Evolutionary conservation across 2,888 invertebrate genomes (phyloP).

Genomic region (Volucella bombylans): DNA sequence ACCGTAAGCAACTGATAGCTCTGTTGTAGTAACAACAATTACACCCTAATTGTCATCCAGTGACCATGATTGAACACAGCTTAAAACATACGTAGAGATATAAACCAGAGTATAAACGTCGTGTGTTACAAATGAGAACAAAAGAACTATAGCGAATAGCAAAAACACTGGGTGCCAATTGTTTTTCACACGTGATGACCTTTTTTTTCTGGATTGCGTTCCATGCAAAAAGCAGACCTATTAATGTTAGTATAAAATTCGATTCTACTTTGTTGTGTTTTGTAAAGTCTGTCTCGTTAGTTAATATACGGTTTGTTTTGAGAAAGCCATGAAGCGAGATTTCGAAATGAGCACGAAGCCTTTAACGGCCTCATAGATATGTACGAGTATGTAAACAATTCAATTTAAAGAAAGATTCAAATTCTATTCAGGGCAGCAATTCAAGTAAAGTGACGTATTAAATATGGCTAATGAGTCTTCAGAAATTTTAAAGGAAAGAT

Average conservation of each 20-base stretch:
- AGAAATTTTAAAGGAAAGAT: no score
- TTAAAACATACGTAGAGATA: no score
- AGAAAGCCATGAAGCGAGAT: slow-evolving; percentile 46
- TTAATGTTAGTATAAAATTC: slow-evolving; percentile 42
- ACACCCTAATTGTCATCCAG: no score
- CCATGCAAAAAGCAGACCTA: slow-evolving; percentile 36
- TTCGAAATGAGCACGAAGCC: slow-evolving; percentile 43
- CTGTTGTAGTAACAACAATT: no score
- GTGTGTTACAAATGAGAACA: neutral
- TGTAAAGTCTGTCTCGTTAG: neutral
- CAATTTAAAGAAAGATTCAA: slow-evolving; percentile 29
- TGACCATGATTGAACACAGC: no score
- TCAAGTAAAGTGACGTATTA: neutral
- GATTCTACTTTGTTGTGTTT: slow-evolving; percentile 29
- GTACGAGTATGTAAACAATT: slow-evolving; percentile 16
- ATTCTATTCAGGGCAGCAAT: neutral
- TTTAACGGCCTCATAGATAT: slow-evolving; percentile 38
- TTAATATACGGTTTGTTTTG: slow-evolving; percentile 19
- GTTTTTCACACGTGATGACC: slow-evolving; percentile 29
- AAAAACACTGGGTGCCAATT: neutral
- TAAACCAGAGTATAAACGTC: neutral
- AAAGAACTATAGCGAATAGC: slow-evolving; percentile 13
- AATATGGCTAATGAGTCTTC: no score
- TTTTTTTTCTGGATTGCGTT: slow-evolving; percentile 44
- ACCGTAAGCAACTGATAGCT: no score